These are phyloP conservation scores for Trachythela sp. DNA, from an alignment of 64 coral and sea anemone genomes.

Conservation along the genomic window DNA sequence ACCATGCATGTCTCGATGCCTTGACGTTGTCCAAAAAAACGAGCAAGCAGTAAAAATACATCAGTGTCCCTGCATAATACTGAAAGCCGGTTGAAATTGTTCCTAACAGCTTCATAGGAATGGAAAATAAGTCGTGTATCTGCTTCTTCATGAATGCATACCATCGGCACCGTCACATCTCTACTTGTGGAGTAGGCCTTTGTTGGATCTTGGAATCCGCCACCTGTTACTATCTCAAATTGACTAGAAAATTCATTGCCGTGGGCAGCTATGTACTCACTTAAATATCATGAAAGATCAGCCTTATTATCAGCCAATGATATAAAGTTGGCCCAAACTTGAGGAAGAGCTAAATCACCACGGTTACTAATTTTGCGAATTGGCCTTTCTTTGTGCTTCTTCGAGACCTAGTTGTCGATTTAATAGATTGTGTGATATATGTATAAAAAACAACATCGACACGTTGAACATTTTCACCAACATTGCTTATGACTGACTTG, in stretches of 20 bases:
- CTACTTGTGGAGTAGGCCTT: neutral
- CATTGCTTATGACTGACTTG: neutral
- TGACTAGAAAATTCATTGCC: neutral
- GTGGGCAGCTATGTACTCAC: neutral
- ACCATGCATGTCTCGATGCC: neutral
- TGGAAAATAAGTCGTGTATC: constrained; percentile 2
- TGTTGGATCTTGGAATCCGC: neutral
- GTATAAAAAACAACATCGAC: neutral
- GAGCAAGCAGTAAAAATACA: neutral
- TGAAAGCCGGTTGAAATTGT: neutral
- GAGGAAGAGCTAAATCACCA: neutral
- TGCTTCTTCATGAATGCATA: neutral
- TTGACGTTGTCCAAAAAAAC: neutral
- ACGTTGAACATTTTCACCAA: neutral
- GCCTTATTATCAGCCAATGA: neutral
- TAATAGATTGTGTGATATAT: neutral
- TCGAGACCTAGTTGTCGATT: neutral
- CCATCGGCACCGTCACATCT: neutral
- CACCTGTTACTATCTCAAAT: constrained; percentile 3
- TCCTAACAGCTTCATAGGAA: neutral
- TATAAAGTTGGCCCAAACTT: neutral
- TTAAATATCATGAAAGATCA: neutral
- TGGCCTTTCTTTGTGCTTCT: neutral
- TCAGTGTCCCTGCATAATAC: neutral
- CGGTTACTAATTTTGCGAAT: neutral